Evolutionary conservation across 2,113 vertebrate species (phyloP).

Genomic region (Microtus montanus): DNA sequence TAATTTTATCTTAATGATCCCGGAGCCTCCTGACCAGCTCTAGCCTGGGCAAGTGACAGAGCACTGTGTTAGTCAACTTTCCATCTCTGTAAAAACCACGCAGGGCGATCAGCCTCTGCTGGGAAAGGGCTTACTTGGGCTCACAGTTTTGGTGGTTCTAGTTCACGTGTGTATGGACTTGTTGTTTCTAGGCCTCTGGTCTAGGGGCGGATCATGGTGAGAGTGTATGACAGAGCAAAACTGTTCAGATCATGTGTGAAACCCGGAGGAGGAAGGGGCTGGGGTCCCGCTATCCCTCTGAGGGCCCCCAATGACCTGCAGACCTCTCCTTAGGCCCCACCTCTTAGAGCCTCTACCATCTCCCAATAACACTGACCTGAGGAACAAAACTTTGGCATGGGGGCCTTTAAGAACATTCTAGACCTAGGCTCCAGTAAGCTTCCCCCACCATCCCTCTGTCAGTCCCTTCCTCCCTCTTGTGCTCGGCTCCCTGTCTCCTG

Average conservation of each 20-base stretch:
- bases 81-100: neutral
- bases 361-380: neutral
- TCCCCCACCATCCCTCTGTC: neutral
- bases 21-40: neutral
- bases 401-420: neutral
- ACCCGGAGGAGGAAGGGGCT: neutral
- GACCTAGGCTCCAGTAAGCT: neutral
- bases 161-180: neutral
- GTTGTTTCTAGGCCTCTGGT: neutral
- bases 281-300: too few species aligned
- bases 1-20: neutral
- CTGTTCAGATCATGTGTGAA: neutral
- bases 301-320: neutral
- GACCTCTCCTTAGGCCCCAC: neutral
- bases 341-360: neutral
- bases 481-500: neutral
- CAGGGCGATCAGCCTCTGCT: neutral
- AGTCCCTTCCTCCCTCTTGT: neutral
- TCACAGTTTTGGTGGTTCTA: neutral
- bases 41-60: too few species aligned
- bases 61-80: neutral
- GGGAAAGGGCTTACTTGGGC: too few species aligned
- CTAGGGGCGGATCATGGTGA: neutral
- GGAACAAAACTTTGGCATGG: neutral
- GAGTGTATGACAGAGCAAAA: neutral